Percentiles rank a stretch among this genome's conserved stretches.
phyloP scores from a whole-genome alignment of 1,140 invertebrate genomes.

The Drosophila punjabiensis region DNA sequence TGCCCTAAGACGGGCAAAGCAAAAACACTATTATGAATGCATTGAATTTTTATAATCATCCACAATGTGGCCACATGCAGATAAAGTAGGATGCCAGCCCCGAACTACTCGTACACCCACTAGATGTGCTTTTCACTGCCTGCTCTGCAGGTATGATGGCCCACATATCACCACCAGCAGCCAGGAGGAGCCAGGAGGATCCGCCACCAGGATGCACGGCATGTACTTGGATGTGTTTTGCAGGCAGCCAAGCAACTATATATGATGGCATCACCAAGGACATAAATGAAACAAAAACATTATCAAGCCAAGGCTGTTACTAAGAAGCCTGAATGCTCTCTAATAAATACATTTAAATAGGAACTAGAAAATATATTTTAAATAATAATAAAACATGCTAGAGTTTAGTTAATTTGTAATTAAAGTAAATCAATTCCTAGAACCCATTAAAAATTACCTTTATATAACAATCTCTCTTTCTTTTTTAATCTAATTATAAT shows the following conservation, averaged over 20 bases:
- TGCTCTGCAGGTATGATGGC: slow-evolving; percentile 35
- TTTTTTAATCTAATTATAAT: not conserved
- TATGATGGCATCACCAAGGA: slow-evolving; percentile 52
- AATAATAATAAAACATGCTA: not conserved
- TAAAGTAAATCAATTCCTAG: not conserved
- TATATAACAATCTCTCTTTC: not conserved
- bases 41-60: slow-evolving; percentile 68
- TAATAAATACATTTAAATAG: not conserved
- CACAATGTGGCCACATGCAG: slow-evolving; percentile 45
- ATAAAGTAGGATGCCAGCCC: slow-evolving; percentile 18
- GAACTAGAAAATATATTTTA: not conserved
- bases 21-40: slow-evolving; percentile 52
- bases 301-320: not conserved
- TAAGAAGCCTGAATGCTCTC: not conserved
- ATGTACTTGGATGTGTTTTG: slow-evolving; percentile 13
- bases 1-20: slow-evolving; percentile 15
- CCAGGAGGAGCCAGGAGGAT: not conserved
- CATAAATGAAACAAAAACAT: slow-evolving; percentile 77
- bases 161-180: slow-evolving; percentile 31
- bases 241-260: slow-evolving; percentile 16
- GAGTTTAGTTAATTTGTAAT: too few species aligned
- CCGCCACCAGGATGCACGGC: not conserved
- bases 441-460: not conserved
- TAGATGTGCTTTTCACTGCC: slow-evolving; percentile 27
- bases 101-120: not conserved